Conservation (phyloP, 2,113 vertebrate genomes). For the Heptranchias perlo region DNA sequence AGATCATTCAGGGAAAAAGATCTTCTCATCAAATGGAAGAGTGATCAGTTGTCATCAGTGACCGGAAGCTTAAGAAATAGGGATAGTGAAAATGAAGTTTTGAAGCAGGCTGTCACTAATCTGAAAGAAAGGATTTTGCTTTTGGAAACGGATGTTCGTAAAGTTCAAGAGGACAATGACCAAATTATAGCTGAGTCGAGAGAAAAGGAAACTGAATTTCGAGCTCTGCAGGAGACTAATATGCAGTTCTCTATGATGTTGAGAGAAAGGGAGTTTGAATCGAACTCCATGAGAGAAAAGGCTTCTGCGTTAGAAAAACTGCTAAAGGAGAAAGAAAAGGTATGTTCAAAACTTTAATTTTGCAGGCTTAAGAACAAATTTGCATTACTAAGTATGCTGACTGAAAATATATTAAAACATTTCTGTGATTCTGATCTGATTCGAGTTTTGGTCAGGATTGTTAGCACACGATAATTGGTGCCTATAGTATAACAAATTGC, state of each 20-base stretch:
- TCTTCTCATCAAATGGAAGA: constrained; percentile 87
- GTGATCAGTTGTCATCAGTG: constrained; percentile 76
- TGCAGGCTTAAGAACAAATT: background rate
- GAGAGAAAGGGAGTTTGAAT: constrained; percentile 87
- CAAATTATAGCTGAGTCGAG: constrained; percentile 60
- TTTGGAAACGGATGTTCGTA: constrained; percentile 78
- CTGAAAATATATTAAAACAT: background rate
- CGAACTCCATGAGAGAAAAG: constrained; percentile 77
- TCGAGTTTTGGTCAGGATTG: background rate
- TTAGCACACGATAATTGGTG: background rate
- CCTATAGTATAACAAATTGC: background rate
- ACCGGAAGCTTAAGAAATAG: constrained; percentile 79
- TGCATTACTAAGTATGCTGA: background rate
- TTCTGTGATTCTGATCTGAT: background rate
- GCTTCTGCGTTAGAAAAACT: constrained; percentile 81
- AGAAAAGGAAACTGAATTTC: constrained; percentile 86
- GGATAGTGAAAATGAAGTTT: constrained; percentile 84
- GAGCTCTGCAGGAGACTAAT: constrained; percentile 90
- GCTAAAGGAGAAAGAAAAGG: constrained; percentile 88
- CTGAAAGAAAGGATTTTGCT: constrained; percentile 84
- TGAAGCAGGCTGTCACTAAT: constrained; percentile 93
- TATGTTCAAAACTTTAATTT: constrained; percentile 47
- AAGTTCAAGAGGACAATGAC: constrained; percentile 90
- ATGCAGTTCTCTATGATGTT: constrained; percentile 93
- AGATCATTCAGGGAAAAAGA: constrained; percentile 85